Evolutionary conservation across 2,888 invertebrate genomes (phyloP).

Genomic region (Eupsilia transversa): DNA sequence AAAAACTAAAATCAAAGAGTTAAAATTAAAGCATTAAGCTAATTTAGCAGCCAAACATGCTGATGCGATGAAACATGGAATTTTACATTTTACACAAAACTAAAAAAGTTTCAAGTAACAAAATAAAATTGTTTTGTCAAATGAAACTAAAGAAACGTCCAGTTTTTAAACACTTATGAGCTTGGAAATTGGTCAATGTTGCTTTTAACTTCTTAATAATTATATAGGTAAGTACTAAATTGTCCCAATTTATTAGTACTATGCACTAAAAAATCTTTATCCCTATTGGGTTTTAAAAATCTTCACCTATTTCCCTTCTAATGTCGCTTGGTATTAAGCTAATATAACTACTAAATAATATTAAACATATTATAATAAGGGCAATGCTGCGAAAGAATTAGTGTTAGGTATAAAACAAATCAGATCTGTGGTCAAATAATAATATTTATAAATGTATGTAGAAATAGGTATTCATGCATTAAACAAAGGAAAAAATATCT

Average conservation of each 20-base stretch:
- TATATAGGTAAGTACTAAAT: conserved; percentile 24
- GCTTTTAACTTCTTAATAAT: conserved; percentile 36
- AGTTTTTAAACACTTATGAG: conserved; percentile 49
- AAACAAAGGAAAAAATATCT: too few species aligned
- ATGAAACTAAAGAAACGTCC: conserved; percentile 48
- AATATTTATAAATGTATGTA: background rate
- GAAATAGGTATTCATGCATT: background rate
- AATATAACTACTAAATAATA: too few species aligned
- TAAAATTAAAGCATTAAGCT: background rate
- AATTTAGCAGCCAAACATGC: background rate
- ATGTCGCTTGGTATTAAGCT: conserved; percentile 42
- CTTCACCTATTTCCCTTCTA: conserved; percentile 28
- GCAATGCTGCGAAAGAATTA: conserved; percentile 63
- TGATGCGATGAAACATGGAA: background rate
- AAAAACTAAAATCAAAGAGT: background rate
- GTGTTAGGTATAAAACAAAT: conserved; percentile 10
- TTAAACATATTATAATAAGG: conserved; percentile 37
- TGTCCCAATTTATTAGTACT: conserved; percentile 21
- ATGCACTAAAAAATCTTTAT: conserved; percentile 22
- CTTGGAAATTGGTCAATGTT: conserved; percentile 54
- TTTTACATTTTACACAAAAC: background rate
- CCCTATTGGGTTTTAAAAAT: conserved; percentile 44
- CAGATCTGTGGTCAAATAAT: background rate
- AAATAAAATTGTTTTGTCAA: background rate
- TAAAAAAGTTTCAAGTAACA: background rate